phyloP scores from a whole-genome alignment of 2,888 invertebrate genomes.

The Tachina fera region DNA sequence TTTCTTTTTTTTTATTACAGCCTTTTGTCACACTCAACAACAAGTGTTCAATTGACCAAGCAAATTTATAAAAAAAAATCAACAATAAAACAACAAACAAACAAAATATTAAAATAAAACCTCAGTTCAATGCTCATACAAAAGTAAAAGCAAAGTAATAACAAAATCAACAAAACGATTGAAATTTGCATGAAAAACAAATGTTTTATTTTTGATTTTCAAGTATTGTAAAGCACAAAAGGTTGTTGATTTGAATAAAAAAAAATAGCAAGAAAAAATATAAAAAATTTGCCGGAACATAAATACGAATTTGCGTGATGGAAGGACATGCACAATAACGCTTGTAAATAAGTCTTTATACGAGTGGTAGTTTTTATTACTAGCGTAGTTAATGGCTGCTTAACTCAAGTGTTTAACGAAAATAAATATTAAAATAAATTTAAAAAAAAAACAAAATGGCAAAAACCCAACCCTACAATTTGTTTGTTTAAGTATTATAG shows the following conservation, averaged over 20 bases:
- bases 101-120: neutral
- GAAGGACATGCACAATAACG: conserved; percentile 10
- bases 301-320: conserved; percentile 41
- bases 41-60: conserved; percentile 47
- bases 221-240: neutral
- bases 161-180: neutral
- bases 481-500: neutral
- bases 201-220: neutral
- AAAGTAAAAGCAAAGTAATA: neutral
- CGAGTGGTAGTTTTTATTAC: neutral
- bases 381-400: neutral
- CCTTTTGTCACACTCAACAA: conserved; percentile 12
- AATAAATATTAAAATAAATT: neutral
- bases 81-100: conserved; percentile 1
- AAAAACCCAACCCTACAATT: neutral
- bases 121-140: neutral
- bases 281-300: conserved; percentile 20
- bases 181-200: neutral
- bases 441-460: neutral
- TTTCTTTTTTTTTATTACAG: conserved; percentile 26
- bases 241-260: neutral
- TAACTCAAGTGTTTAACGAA: conserved; percentile 1
- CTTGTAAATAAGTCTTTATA: conserved; percentile 1
- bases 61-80: conserved; percentile 10
- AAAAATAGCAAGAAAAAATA: neutral